A percentile compares a stretch with the other conserved stretches of the same genome.
Conservation (phyloP, 2,888 invertebrate species). For the Tromatobia lineatoria region DNA sequence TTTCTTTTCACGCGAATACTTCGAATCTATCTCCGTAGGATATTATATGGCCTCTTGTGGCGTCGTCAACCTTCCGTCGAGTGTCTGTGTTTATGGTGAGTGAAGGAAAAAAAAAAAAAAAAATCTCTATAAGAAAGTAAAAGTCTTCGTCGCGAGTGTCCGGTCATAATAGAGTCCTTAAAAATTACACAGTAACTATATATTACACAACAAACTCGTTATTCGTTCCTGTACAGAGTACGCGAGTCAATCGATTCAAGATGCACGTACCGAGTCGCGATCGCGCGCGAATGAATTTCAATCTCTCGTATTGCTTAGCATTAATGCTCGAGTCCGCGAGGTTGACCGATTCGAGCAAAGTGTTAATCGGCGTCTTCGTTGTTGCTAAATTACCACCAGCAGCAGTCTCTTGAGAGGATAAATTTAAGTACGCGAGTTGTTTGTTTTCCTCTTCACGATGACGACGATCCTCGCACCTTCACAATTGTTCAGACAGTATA, state of each 20-base stretch:
- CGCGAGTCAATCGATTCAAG: constrained; percentile 63
- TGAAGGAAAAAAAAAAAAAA: not conserved
- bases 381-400: constrained; percentile 15
- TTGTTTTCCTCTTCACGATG: constrained; percentile 21
- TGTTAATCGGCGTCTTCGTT: constrained; percentile 22
- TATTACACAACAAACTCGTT: constrained; percentile 64
- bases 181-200: constrained; percentile 29
- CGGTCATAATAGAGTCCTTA: constrained; percentile 13
- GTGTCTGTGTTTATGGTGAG: constrained; percentile 11
- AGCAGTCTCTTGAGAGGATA: constrained; percentile 28
- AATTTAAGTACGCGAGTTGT: not conserved
- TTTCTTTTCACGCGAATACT: not conserved
- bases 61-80: constrained; percentile 75
- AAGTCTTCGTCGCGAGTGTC: constrained; percentile 21
- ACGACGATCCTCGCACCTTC: constrained; percentile 73
- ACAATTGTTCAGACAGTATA: constrained; percentile 84
- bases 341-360: constrained; percentile 2
- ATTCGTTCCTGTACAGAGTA: constrained; percentile 62
- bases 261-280: constrained; percentile 65
- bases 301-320: constrained; percentile 68
- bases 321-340: constrained; percentile 8
- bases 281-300: constrained; percentile 63
- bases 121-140: constrained; percentile 1
- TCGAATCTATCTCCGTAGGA: constrained; percentile 59
- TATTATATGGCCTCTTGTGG: constrained; percentile 79